phyloP scores from a whole-genome alignment of 1,140 invertebrate species.

The Stenopsyche tienmushanensis region DNA sequence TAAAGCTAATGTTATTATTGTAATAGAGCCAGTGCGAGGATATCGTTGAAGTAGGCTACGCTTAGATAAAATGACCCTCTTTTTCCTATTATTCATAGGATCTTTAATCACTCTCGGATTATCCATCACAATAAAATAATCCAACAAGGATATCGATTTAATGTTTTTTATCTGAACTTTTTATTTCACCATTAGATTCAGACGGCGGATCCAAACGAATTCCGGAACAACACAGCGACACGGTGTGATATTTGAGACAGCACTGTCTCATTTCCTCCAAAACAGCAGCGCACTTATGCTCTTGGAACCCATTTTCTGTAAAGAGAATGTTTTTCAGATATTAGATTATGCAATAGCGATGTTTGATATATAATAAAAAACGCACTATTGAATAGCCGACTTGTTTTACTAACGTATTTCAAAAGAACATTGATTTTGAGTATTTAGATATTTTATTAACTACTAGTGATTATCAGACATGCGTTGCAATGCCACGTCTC shows the following conservation, averaged over 20 bases:
- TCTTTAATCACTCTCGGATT: background rate
- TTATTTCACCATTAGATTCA: background rate
- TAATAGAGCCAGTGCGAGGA: slow-evolving; percentile 53
- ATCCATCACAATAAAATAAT: too few relatives aligned
- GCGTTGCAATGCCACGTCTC: too few relatives aligned
- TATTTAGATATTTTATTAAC: too few relatives aligned
- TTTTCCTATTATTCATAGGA: background rate
- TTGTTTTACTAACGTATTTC: too few relatives aligned
- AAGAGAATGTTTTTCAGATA: too few relatives aligned
- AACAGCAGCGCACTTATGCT: slow-evolving; percentile 59
- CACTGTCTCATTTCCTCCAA: slow-evolving; percentile 67
- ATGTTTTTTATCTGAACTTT: background rate
- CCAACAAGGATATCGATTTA: too few relatives aligned
- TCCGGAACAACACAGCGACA: slow-evolving; percentile 65
- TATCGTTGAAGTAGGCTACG: slow-evolving; percentile 52
- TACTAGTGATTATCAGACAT: too few relatives aligned
- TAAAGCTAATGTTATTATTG: slow-evolving; percentile 39
- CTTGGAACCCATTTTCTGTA: slow-evolving; percentile 68
- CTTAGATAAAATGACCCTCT: slow-evolving; percentile 45
- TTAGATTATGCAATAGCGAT: too few relatives aligned
- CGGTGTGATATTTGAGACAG: slow-evolving; percentile 60
- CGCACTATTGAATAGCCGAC: too few relatives aligned
- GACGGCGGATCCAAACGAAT: slow-evolving; percentile 56
- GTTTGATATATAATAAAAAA: too few relatives aligned
- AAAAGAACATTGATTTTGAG: too few relatives aligned